phyloP scores from a whole-genome alignment of 2,888 invertebrate species.

The Drosophila sordidula region DNA sequence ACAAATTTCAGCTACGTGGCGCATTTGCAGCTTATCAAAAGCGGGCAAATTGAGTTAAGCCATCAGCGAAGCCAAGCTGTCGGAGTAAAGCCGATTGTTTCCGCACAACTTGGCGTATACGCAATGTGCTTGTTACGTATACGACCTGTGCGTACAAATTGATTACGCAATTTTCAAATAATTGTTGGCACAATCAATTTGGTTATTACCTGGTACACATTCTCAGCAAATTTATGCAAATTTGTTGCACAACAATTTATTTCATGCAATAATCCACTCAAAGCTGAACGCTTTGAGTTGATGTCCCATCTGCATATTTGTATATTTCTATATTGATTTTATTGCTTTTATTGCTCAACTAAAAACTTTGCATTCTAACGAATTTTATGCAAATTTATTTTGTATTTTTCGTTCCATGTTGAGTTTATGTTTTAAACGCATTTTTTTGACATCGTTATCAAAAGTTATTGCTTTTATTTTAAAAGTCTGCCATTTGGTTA shows the following conservation, averaged over 20 bases:
- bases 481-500: background rate
- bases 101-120: slow-evolving; percentile 51
- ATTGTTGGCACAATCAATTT: slow-evolving; percentile 38
- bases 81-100: slow-evolving; percentile 26
- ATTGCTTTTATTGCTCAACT: slow-evolving; percentile 10
- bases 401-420: background rate
- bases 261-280: slow-evolving; percentile 23
- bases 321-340: slow-evolving; percentile 6
- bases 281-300: slow-evolving; percentile 9
- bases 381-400: slow-evolving; percentile 6
- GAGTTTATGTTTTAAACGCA: background rate
- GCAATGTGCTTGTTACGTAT: slow-evolving; percentile 53
- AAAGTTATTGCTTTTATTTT: slow-evolving; percentile 2
- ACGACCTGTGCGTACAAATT: slow-evolving; percentile 47
- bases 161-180: slow-evolving; percentile 45
- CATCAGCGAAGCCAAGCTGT: slow-evolving; percentile 22
- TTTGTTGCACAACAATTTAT: slow-evolving; percentile 28
- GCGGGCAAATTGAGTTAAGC: slow-evolving; percentile 68
- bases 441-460: background rate
- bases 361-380: slow-evolving; percentile 4
- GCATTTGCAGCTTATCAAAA: slow-evolving; percentile 54
- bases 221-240: slow-evolving; percentile 36
- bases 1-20: slow-evolving; percentile 16
- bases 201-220: slow-evolving; percentile 18
- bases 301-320: slow-evolving; percentile 8